Conservation (phyloP, 2,888 invertebrate species). For the Caenorhabditis uteleia region DNA sequence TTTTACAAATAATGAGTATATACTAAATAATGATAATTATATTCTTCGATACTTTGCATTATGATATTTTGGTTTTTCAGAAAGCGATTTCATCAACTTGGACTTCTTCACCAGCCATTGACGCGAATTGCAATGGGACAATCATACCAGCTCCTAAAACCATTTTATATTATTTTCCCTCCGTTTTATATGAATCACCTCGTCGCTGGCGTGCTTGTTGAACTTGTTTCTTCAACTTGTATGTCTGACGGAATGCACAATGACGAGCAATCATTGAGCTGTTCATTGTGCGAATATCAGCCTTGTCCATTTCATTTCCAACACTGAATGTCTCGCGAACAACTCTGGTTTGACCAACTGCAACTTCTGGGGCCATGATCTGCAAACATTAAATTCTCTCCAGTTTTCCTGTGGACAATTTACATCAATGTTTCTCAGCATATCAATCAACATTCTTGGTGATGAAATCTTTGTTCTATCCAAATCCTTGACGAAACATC, state of each 20-base stretch:
- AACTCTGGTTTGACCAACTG: constrained; percentile 64
- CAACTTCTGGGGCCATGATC: constrained; percentile 62
- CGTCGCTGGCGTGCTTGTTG: constrained; percentile 19
- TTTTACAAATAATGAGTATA: too few relatives aligned
- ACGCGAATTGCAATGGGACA: constrained; percentile 57
- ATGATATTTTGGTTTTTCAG: too few relatives aligned
- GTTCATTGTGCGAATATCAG: constrained; percentile 45
- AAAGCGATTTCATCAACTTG: constrained; percentile 52
- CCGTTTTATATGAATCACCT: too few relatives aligned
- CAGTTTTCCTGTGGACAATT: constrained; percentile 68
- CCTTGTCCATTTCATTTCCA: constrained; percentile 46
- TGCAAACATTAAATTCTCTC: constrained; percentile 8
- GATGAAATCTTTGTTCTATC: constrained; percentile 72
- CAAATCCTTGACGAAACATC: constrained; percentile 89
- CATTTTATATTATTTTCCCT: too few relatives aligned
- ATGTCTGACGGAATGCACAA: constrained; percentile 56
- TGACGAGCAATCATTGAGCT: constrained; percentile 58
- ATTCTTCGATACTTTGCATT: neutral
- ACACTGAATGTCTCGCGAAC: constrained; percentile 64
- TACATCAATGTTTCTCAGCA: constrained; percentile 76
- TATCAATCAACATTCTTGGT: constrained; percentile 77
- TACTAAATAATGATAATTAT: too few relatives aligned
- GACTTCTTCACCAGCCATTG: constrained; percentile 56
- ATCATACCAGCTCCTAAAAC: constrained; percentile 29
- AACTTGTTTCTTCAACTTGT: constrained; percentile 45